Evolutionary conservation across 1,140 invertebrate species (phyloP), one percentile per base, ranked within the genome.

Genomic region (Medauroidea extradentata): DNA sequence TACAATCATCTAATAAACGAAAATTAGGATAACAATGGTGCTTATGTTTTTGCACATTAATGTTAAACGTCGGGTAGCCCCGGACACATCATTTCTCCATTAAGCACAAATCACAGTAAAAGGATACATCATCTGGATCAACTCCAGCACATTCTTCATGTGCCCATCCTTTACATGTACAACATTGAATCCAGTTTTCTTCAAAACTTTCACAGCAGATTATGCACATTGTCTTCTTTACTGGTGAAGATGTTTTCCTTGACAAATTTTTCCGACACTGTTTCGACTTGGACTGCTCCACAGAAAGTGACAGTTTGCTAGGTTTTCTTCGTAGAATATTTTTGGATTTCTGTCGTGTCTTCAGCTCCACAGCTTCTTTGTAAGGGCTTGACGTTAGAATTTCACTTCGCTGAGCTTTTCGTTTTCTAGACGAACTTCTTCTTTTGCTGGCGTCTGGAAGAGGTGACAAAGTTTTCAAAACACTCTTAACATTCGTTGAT

Each of bases 351-450:
- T 19, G 16, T n/a, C 23, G 25, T 39, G 51, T 24, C 48, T 54
- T 58, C 13, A 53, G 21, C 21, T 58, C 49, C 44, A 58, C 27
- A 3, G 18, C 23, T n/a, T 18, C 41, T 39, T 50, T 58, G 46
- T 58, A 58, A 23, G 56, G 56, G n/a, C 18, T 24, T 21, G 56
- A 58, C 25, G 56, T 54, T 24, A 58, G 29, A 29, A 58, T 58
- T 23, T 58, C 56, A 21, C 56, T 58, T 27, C 29, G 25, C 18
- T 56, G 18, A 25, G 56, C 46, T 50, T 23, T 56, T 41, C 46
- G 13, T 27, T 27, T 53, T n/a, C 51, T 29, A 13, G 2, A 14
- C 3, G 25, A 34, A 11, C 14, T 11, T 9, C 25, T 29, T 9
- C 19, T 9, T 38, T 9, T 13, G 11, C 24, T 9, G 19, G 51